Conservation (phyloP, 2,888 invertebrate species). For the Eupithecia subfuscata region DNA sequence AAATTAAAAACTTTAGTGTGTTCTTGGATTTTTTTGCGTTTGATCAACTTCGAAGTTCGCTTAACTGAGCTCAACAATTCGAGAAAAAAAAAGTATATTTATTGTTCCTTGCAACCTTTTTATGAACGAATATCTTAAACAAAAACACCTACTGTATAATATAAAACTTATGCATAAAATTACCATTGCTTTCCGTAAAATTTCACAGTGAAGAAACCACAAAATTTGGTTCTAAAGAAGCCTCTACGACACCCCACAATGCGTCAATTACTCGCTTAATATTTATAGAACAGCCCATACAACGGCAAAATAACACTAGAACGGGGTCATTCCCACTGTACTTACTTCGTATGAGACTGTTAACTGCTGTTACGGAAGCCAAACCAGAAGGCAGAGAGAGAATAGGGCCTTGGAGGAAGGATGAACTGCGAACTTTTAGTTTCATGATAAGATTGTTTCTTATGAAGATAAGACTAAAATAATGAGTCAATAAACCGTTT, state of each 20-base stretch:
- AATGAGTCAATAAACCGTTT: background rate
- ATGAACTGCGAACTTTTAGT: constrained; percentile 32
- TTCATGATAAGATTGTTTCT: background rate
- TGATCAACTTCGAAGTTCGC: background rate
- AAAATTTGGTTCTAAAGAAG: background rate
- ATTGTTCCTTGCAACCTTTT: background rate
- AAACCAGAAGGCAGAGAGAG: constrained; percentile 56
- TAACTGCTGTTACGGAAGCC: constrained; percentile 60
- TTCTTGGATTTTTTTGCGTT: background rate
- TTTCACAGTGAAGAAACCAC: background rate
- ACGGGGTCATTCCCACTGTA: constrained; percentile 49
- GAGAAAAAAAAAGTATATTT: background rate
- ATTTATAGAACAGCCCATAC: constrained; percentile 49
- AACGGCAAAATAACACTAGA: constrained; percentile 48
- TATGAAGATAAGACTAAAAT: background rate
- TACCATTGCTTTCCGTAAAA: background rate
- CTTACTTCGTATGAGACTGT: constrained; percentile 45
- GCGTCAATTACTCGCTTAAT: constrained; percentile 48
- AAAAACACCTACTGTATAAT: background rate
- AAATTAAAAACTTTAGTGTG: background rate
- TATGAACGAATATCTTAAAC: background rate
- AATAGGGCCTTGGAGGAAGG: constrained; percentile 50
- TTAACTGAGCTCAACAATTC: background rate
- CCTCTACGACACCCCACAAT: constrained; percentile 1
- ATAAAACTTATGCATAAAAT: background rate